Evolutionary conservation across 2,113 vertebrate genomes (phyloP).

Genomic region (Patagioenas fasciata): DNA sequence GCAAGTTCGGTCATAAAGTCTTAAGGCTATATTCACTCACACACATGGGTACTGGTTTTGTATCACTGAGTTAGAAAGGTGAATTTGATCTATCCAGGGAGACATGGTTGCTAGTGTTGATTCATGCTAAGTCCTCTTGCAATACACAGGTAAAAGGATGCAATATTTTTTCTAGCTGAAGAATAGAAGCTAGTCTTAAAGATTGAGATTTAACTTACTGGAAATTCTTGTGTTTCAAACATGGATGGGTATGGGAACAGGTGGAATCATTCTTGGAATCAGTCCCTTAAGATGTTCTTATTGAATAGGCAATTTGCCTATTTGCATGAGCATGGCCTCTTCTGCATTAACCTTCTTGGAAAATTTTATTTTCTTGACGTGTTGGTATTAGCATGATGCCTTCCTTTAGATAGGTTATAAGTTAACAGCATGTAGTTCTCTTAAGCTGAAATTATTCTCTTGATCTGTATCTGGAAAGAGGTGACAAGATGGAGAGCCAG

Average conservation of each 20-base stretch:
- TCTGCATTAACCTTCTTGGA: neutral
- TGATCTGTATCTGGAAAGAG: neutral
- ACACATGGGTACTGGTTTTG: neutral
- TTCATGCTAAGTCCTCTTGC: neutral
- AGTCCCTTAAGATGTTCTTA: neutral
- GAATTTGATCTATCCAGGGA: neutral
- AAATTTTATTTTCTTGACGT: neutral
- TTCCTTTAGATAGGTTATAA: neutral
- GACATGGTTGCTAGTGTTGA: neutral
- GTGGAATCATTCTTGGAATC: neutral
- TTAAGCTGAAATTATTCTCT: neutral
- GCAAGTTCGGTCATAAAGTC: neutral
- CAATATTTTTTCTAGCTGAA: neutral
- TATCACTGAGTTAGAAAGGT: neutral
- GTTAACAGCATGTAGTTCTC: neutral
- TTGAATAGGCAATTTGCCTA: neutral
- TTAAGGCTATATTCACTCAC: neutral
- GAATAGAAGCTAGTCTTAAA: neutral
- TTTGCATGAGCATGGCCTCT: rapidly evolving
- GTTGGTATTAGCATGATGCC: neutral
- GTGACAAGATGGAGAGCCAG: neutral
- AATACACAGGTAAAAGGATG: neutral
- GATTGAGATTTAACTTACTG: neutral
- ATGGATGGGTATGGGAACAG: neutral
- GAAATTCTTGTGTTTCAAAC: neutral